Conservation (phyloP, 2,888 invertebrate genomes). For the Troides oblongomaculatus region DNA sequence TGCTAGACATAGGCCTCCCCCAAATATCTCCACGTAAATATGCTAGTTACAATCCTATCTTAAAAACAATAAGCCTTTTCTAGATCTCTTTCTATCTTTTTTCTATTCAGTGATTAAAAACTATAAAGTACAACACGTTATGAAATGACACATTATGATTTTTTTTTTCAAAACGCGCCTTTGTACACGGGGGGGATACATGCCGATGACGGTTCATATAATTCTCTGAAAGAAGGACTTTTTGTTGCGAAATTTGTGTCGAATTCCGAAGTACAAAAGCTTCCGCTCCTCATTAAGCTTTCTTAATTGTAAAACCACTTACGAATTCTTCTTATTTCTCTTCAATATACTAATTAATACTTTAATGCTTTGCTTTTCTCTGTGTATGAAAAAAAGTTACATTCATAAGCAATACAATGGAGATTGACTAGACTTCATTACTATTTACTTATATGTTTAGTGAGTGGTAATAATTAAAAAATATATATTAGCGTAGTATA, state of each 20-base stretch:
- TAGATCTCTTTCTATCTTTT: too few species aligned
- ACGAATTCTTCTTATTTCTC: conserved; percentile 10
- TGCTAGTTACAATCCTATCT: too few species aligned
- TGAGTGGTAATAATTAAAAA: background rate
- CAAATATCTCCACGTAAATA: too few species aligned
- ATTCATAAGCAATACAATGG: background rate
- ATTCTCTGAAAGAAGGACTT: conserved; percentile 20
- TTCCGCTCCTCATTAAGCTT: conserved; percentile 21
- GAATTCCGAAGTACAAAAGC: conserved; percentile 34
- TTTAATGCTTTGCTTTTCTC: background rate
- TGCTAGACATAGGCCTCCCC: too few species aligned
- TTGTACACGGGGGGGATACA: background rate
- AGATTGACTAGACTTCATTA: too few species aligned
- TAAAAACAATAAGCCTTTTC: too few species aligned
- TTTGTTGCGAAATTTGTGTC: conserved; percentile 31
- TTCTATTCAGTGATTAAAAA: too few species aligned
- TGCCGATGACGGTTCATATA: conserved; percentile 18
- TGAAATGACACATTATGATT: background rate
- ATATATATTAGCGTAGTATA: background rate
- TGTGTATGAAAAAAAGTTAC: background rate
- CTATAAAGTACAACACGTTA: background rate
- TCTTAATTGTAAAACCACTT: conserved; percentile 15
- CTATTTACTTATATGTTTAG: too few species aligned
- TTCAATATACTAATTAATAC: conserved; percentile 1
- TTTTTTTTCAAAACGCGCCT: background rate